Percentiles rank a stretch among this genome's conserved stretches.
phyloP scores from a whole-genome alignment of 2,113 vertebrate species.

The Cyprinodon tularosa region DNA sequence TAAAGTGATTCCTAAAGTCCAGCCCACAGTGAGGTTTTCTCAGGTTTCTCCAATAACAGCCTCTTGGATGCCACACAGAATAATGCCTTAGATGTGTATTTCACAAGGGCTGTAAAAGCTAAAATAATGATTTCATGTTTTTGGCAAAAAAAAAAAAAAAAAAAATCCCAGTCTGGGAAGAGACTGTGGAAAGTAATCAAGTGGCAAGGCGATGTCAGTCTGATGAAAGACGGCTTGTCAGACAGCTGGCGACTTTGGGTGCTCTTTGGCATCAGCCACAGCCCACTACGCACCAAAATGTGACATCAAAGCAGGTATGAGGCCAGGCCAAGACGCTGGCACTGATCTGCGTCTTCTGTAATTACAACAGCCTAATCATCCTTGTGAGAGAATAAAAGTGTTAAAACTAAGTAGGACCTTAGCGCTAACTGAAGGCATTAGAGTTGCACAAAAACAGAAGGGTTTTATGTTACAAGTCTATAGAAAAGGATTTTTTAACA shows the following conservation, averaged over 20 bases:
- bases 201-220: constrained; percentile 76
- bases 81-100: constrained; percentile 48
- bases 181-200: constrained; percentile 77
- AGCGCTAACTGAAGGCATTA: constrained; percentile 34
- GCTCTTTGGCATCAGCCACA: constrained; percentile 62
- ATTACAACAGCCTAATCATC: constrained; percentile 70
- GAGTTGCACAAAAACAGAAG: constrained; percentile 34
- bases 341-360: constrained; percentile 71
- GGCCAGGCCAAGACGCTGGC: constrained; percentile 67
- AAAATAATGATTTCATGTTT: constrained; percentile 68
- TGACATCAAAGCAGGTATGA: constrained; percentile 76
- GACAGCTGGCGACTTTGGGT: constrained; percentile 70
- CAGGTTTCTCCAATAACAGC: constrained; percentile 69
- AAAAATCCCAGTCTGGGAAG: constrained; percentile 73
- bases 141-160: constrained; percentile 39
- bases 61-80: constrained; percentile 54
- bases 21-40: constrained; percentile 59
- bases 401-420: constrained; percentile 62
- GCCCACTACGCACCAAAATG: constrained; percentile 63
- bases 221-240: constrained; percentile 77
- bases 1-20: constrained; percentile 61
- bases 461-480: constrained; percentile 19
- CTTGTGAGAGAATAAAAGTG: constrained; percentile 61
- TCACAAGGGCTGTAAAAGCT: constrained; percentile 57
- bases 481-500: constrained; percentile 1